Evolutionary conservation across 1,140 invertebrate species (phyloP).

Genomic region (Drosophila mauritiana): DNA sequence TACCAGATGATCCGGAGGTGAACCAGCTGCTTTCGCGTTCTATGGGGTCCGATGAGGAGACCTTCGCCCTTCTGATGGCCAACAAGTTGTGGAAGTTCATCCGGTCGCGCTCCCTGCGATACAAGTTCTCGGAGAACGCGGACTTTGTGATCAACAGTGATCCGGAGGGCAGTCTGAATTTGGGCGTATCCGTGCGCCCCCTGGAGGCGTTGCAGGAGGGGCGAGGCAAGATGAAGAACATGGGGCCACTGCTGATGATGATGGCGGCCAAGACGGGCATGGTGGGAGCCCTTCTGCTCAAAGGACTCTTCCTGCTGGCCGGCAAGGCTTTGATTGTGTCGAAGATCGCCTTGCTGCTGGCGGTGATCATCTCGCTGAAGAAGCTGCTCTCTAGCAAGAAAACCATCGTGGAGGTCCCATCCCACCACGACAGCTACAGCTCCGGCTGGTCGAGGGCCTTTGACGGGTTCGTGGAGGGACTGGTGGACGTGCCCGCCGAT

Average conservation of each 20-base stretch:
- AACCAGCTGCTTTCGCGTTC: conserved; percentile 83
- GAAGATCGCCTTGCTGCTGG: conserved; percentile 91
- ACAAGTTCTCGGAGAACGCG: conserved; percentile 88
- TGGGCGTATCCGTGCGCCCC: conserved; percentile 89
- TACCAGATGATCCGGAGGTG: conserved; percentile 76
- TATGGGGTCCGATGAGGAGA: conserved; percentile 88
- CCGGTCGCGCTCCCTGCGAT: conserved; percentile 88
- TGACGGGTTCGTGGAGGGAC: conserved; percentile 85
- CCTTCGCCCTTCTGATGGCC: conserved; percentile 88
- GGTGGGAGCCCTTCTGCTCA: conserved; percentile 91
- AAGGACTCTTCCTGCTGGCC: conserved; percentile 91
- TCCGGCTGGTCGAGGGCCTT: conserved; percentile 88
- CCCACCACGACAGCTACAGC: conserved; percentile 86
- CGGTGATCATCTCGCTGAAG: conserved; percentile 92
- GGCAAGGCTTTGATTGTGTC: conserved; percentile 93
- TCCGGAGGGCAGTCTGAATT: conserved; percentile 89
- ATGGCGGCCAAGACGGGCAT: conserved; percentile 92
- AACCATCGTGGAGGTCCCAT: conserved; percentile 90
- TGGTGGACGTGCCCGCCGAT: conserved; percentile 77
- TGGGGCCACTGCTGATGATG: conserved; percentile 90
- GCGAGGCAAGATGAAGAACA: conserved; percentile 90
- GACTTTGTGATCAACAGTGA: conserved; percentile 91
- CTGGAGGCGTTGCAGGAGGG: conserved; percentile 86
- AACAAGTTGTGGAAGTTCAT: conserved; percentile 91
- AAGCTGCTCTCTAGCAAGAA: conserved; percentile 91